A percentile compares a stretch with the other conserved stretches of the same genome.
These are phyloP conservation scores for Choreutis nemorana DNA, from an alignment of 2,888 invertebrate species.

Conservation along the genomic window DNA sequence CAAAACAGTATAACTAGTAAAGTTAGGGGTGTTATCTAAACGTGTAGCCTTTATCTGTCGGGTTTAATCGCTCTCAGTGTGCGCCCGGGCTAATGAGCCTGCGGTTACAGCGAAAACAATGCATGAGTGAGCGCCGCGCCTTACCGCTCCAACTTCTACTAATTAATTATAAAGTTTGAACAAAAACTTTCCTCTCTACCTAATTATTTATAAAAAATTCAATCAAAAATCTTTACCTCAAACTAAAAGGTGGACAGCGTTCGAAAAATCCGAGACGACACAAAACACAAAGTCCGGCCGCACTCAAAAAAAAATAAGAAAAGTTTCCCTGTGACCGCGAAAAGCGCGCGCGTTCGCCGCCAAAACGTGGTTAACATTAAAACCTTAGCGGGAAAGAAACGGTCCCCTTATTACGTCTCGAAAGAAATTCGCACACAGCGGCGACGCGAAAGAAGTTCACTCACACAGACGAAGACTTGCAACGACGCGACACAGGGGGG, in stretches of 20 bases:
- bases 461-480: conserved; percentile 37
- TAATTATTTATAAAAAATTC: conserved; percentile 10
- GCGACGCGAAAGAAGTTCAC: conserved; percentile 54
- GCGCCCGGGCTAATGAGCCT: conserved; percentile 58
- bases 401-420: conserved; percentile 67
- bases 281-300: conserved; percentile 30
- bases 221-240: conserved; percentile 6
- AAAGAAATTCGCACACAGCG: conserved; percentile 63
- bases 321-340: conserved; percentile 50
- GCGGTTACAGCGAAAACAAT: conserved; percentile 55
- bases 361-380: conserved; percentile 66
- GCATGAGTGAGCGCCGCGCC: conserved; percentile 28
- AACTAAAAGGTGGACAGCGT: conserved; percentile 3
- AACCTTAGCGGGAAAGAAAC: conserved; percentile 66
- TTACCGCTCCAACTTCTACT: conserved; percentile 14
- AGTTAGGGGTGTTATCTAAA: conserved; percentile 41
- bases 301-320: conserved; percentile 25
- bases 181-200: conserved; percentile 8
- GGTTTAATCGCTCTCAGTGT: conserved; percentile 54
- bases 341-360: conserved; percentile 61
- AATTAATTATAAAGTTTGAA: conserved; percentile 12
- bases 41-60: conserved; percentile 40
- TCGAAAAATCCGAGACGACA: conserved; percentile 14
- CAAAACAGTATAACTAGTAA: too few species aligned
- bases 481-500: conserved; percentile 43